Evolutionary conservation across 2,797 vertebrate species (phyloP), one percentile per base, ranked within the genome.

Genomic region (Margarornis squamiger): DNA sequence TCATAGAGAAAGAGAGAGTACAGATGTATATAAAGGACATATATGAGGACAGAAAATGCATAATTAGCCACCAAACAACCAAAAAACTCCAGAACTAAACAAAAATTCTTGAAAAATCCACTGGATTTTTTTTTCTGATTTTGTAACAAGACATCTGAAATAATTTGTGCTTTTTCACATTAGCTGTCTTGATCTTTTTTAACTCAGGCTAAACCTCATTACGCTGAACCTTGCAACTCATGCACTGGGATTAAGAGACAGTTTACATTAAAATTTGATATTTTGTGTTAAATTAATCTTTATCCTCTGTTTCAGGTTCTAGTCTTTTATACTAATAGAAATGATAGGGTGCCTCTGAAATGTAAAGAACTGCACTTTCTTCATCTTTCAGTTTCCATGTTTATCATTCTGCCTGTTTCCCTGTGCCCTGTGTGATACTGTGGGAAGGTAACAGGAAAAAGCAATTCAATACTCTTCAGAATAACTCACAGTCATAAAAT

Each of bases 321-420:
- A 65, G 22, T 8, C 5, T 80, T 88, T 59, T 58, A 14, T 68
- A 72, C 14, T 32, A 77, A 23, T 26, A 84, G 10, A 86, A 91
- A 84, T 24, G 1, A 62, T 9, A 58, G 4, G 5, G 5, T 70
- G 9, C 23, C 66, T 78, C 52, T 75, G 43, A 90, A 82, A 84
- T 9, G 10, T 49, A 22, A 78, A 68, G 48, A 75, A 41, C 52
- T 76, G 13, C 5, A 22, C 7, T 75, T 86, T 81, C 52, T 49
- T 70, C 38, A 30, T 91, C 43, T 61, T 91, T 73, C 49, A 15
- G 16, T 73, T 74, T 57, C 32, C 6, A 2, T 32, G 7, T 73
- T 88, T 92, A 39, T 59, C 54, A 58, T 88, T 86, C 61, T 86
- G 24, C 48, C 34, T 92, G 29, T 76, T 94, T 79, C 36, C 36